Evolutionary conservation across 2,888 invertebrate species (phyloP).

Genomic region (Periphyllus acericola): DNA sequence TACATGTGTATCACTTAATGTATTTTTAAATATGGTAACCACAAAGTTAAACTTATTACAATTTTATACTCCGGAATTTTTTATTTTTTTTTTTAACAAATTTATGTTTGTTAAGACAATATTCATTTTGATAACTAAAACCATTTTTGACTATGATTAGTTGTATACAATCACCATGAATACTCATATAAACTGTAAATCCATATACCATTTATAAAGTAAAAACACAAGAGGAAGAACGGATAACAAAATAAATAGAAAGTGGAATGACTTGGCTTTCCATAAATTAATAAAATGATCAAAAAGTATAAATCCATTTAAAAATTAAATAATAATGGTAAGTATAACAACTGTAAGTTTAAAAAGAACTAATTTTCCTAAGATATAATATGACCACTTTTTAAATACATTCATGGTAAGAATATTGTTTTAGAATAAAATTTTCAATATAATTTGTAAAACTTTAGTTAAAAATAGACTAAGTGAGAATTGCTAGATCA

Average conservation of each 20-base stretch:
- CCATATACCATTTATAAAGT: constrained; percentile 58
- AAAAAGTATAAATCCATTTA: constrained; percentile 9
- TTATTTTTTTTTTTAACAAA: constrained; percentile 35
- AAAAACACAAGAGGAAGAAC: constrained; percentile 54
- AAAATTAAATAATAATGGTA: constrained; percentile 26
- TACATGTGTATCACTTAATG: constrained; percentile 26
- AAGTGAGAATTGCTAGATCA: constrained; percentile 46
- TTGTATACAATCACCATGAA: constrained; percentile 59
- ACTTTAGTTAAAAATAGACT: constrained; percentile 39
- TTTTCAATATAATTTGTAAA: constrained; percentile 43
- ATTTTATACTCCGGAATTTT: constrained; percentile 4
- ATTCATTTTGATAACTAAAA: constrained; percentile 55
- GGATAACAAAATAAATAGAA: constrained; percentile 56
- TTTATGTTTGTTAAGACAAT: constrained; percentile 4
- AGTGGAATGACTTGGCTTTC: constrained; percentile 61
- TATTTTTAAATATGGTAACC: constrained; percentile 52
- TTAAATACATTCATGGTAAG: constrained; percentile 31
- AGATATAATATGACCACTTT: constrained; percentile 21
- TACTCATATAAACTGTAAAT: constrained; percentile 45
- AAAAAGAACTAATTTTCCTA: constrained; percentile 5
- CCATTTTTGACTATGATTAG: constrained; percentile 42
- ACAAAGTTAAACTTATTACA: constrained; percentile 37
- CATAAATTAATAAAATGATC: constrained; percentile 45
- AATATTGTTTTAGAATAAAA: constrained; percentile 45
- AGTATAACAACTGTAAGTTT: constrained; percentile 20